Evolutionary conservation across 2,797 vertebrate genomes (phyloP), one percentile per base, ranked within the genome.

Genomic region (Chaetodon trifasciatus): DNA sequence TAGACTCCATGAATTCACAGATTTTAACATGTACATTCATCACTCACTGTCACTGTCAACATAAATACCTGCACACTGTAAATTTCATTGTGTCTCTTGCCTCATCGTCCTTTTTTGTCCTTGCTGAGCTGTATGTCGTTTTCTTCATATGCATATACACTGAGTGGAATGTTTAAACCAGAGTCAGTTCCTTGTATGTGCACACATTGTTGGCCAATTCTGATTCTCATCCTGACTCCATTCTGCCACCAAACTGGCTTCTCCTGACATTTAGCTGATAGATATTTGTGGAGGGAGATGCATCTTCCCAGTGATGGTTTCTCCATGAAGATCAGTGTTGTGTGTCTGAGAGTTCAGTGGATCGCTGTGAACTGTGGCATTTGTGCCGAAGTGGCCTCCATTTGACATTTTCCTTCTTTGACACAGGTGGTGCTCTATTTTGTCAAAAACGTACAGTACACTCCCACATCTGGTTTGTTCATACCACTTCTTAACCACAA

Each of bases 401-500:
- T 63, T 44, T 72, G 64, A 37, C 8, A 15, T 55, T 58, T 60
- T 53, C 39, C 53, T 13, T 55, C 6, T 24, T 19, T 8, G 19
- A 65, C 37, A 47, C 56, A 47, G 24, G 8, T 24, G 50, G 0
- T 17, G 37, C 11, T 2, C n/a, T 55, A 0, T 60, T 57, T 53
- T n/a, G 0, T 42, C 6, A 4, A 23, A 58, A 15, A 15, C 8
- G 1, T 35, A 60, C 69, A 12, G 47, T 70, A 52, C n/a, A 56
- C 24, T 2, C 55, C 39, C 24, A 70, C 60, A 50, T 39, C 5
- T 78, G 44, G 11, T 37, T 74, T 76, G 21, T 17, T 61, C n/a
- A 32, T 52, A 55, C 50, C n/a, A 68, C 8, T 15, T 28, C 16
- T 11, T 53, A 66, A 76, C 74, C 70, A 60, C 75, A 66, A 5